Evolutionary conservation across 2,888 invertebrate genomes (phyloP).

Genomic region (Ctena decussata): DNA sequence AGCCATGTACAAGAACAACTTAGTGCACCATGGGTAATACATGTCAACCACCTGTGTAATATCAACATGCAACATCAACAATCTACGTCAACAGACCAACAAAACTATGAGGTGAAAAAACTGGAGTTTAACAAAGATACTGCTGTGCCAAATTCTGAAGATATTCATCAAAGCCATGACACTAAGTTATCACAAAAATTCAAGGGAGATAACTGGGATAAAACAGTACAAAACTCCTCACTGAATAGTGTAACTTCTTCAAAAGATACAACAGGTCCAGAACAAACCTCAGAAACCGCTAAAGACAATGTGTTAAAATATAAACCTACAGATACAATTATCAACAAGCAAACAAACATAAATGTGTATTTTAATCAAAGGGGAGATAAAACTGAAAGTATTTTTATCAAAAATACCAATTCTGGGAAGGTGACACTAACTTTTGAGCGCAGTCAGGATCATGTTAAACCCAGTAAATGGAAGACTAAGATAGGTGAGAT

Average conservation of each 20-base stretch:
- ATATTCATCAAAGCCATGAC: too few relatives aligned
- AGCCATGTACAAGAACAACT: conserved; percentile 65
- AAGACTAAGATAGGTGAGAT: background rate
- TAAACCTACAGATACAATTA: background rate
- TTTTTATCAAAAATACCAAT: background rate
- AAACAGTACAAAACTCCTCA: background rate
- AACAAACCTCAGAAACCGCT: background rate
- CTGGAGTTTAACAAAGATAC: too few relatives aligned
- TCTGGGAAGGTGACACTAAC: background rate
- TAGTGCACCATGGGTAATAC: conserved; percentile 66
- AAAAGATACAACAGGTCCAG: background rate
- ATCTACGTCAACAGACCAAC: background rate
- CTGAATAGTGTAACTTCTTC: background rate
- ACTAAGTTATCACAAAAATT: background rate
- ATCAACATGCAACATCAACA: conserved; percentile 45
- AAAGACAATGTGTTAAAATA: background rate
- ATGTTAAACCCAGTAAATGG: background rate
- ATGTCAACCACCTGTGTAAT: conserved; percentile 67
- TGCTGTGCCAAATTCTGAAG: too few relatives aligned
- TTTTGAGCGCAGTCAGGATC: background rate
- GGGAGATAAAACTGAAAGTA: background rate
- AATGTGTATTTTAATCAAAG: background rate
- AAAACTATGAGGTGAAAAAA: background rate
- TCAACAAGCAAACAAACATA: background rate
- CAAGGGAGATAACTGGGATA: background rate